Base-by-base conservation (phyloP, 2,113 vertebrate species). In the Chlorocebus sabaeus region DNA sequence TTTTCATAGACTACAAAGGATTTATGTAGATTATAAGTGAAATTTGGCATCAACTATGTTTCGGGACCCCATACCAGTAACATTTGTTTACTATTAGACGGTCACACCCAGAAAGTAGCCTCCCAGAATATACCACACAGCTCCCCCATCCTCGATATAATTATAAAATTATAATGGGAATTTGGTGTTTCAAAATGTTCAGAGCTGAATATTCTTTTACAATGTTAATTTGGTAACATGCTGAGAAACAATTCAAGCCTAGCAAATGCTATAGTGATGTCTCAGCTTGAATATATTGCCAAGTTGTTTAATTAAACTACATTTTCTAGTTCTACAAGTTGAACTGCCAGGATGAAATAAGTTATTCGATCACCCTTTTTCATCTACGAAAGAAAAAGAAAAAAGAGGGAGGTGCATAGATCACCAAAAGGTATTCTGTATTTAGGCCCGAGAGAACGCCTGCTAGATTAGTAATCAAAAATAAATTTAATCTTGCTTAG, bases 241-340 rank as follows among this genome's bases (percentile, higher is more conserved):
- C 11, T 43, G 64, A 40, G 93, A 94, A 88, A 96, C 48, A 97
- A 97, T 64, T 90, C 70, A 78, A 95, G 59, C 72, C 64, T 17
- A 91, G 8, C 32, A 87, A 52, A 89, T 95, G 14, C 67, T 93
- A 92, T 55, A 52, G 27, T 9, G 64, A 88, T 93, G 93, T 70
- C 82, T 57, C 73, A 68, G 38, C 64, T 97, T 94, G 68, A 88
- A 68, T 96, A n/a, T 76, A 94, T 45, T 11, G 5, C 64, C 81
- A 96, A 87, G 92, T 40, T 85, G 20, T 87, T 97, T 96, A 95
- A 96, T 57, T 86, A 83, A 98, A 96, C 43, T 97, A 73, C 25
- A 57, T 92, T 98, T 98, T 98, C 92, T 80, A 89, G 94, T 96
- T 96, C 3, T n/a, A 92, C 87, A 97, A 80, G 95, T 97, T 96